These are phyloP conservation scores for Struthio camelus DNA, from an alignment of 2,113 vertebrate genomes.

Conservation along the genomic window DNA sequence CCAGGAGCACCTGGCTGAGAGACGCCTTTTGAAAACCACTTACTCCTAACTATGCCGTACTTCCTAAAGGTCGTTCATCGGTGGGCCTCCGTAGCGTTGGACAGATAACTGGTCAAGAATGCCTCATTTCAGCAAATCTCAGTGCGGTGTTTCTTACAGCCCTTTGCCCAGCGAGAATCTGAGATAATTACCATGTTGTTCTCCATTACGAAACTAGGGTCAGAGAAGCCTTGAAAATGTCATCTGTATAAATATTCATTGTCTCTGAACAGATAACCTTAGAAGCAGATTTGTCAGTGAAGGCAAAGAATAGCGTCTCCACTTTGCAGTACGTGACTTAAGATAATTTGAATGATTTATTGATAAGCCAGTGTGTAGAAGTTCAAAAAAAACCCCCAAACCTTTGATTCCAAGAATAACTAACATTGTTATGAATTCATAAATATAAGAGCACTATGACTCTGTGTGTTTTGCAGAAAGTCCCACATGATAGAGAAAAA, in stretches of 20 bases:
- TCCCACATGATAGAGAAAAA: neutral
- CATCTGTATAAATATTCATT: constrained; percentile 30
- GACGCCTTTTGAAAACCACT: neutral
- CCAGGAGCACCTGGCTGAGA: neutral
- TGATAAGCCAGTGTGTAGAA: constrained; percentile 38
- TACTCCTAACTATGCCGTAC: neutral
- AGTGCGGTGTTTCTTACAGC: neutral
- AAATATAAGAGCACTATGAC: neutral
- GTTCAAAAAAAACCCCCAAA: too few species aligned
- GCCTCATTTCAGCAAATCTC: neutral
- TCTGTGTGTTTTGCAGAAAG: neutral
- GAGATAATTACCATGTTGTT: neutral
- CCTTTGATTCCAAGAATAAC: neutral
- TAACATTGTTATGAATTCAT: constrained; percentile 19
- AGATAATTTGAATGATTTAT: constrained; percentile 65
- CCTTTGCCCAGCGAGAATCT: neutral
- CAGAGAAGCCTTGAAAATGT: constrained; percentile 26
- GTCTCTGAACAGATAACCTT: constrained; percentile 40
- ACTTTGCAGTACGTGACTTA: neutral
- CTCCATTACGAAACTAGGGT: neutral
- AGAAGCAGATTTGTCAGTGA: constrained; percentile 35
- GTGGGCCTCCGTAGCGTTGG: neutral
- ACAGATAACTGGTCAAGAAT: neutral
- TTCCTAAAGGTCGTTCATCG: neutral
- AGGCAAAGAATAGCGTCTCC: constrained; percentile 28